phyloP scores from a whole-genome alignment of 2,797 vertebrate genomes.

The Hybognathus amarus region DNA sequence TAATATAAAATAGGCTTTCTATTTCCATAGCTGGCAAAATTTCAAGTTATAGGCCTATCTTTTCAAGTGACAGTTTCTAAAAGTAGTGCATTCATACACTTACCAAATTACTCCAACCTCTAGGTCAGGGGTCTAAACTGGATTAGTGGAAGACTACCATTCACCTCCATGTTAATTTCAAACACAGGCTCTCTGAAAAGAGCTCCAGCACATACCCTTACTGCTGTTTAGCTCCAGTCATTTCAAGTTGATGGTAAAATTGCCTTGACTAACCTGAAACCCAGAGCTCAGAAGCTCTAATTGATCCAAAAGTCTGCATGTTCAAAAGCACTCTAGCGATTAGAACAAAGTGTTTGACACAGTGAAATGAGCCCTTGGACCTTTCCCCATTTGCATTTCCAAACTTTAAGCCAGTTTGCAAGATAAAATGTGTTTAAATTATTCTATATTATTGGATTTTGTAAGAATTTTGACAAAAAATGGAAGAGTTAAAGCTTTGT shows the following conservation, averaged over 20 bases:
- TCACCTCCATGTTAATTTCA: conserved; percentile 58
- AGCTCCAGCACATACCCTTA: conserved; percentile 9
- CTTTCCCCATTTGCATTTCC: background rate
- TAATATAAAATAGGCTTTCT: background rate
- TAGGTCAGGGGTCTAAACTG: conserved; percentile 48
- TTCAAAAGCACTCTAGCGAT: background rate
- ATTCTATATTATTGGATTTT: background rate
- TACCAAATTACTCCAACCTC: conserved; percentile 49
- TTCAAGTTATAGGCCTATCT: conserved; percentile 18
- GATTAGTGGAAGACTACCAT: conserved; percentile 51
- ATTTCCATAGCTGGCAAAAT: conserved; percentile 23
- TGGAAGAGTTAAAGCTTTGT: too few species aligned
- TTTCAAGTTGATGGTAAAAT: conserved; percentile 18
- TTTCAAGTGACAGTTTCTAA: conserved; percentile 42
- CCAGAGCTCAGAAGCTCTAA: background rate
- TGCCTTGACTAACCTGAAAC: conserved; percentile 5
- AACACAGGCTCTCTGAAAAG: conserved; percentile 45
- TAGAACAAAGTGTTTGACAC: background rate
- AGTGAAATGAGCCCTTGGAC: background rate
- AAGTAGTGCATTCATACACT: conserved; percentile 50
- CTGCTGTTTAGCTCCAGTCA: background rate
- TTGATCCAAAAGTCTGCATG: background rate
- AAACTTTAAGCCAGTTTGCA: background rate
- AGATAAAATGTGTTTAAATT: too few species aligned
- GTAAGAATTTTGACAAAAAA: background rate